Conservation (phyloP, 2,797 vertebrate genomes). For the Microtus californicus region DNA sequence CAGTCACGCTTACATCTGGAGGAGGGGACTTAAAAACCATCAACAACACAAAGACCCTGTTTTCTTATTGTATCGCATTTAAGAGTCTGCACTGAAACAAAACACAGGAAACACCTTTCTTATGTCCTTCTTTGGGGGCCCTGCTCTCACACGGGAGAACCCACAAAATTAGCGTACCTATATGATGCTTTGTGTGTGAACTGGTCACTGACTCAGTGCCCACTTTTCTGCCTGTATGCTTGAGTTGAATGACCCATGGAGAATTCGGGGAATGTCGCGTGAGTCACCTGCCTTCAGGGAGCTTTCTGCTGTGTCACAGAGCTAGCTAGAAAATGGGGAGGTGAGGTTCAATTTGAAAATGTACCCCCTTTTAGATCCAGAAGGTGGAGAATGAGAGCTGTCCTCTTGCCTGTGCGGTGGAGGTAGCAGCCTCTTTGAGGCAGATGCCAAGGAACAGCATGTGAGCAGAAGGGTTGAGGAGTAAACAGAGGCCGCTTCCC, state of each 20-base stretch:
- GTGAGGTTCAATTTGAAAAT: background rate
- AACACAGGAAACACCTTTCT: background rate
- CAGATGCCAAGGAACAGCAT: background rate
- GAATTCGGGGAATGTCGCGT: background rate
- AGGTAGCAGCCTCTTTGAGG: background rate
- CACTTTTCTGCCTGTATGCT: background rate
- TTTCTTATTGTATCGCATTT: slow-evolving; percentile 30
- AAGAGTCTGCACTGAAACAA: slow-evolving; percentile 71
- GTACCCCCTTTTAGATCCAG: background rate
- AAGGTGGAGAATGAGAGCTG: background rate
- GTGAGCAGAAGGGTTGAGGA: background rate
- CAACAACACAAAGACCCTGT: background rate
- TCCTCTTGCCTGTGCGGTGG: background rate
- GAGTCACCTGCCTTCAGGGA: background rate
- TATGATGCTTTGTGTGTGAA: slow-evolving; percentile 4
- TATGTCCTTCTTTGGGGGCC: slow-evolving; percentile 64
- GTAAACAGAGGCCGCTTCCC: background rate
- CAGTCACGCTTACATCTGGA: slow-evolving; percentile 50
- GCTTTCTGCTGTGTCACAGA: background rate
- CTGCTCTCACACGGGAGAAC: slow-evolving; percentile 49
- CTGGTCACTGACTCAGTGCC: background rate
- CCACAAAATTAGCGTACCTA: slow-evolving; percentile 51
- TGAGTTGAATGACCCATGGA: slow-evolving; percentile 14
- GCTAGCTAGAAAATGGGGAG: background rate
- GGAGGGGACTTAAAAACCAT: slow-evolving; percentile 43